Evolutionary conservation across 1,140 invertebrate genomes (phyloP).

Genomic region (Drosophila dunni): DNA sequence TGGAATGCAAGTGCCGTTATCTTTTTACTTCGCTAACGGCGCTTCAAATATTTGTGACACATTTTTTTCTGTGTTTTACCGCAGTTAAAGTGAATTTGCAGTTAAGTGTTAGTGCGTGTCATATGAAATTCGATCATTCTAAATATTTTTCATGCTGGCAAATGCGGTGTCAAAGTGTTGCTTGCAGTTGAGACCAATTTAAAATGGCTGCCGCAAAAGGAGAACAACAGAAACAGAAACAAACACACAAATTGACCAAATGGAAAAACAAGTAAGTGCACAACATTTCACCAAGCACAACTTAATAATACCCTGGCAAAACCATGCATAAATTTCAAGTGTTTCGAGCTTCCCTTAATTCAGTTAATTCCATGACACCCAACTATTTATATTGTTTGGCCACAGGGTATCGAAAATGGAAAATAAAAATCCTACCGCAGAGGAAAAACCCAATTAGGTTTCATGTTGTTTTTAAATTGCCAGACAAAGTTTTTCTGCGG

Average conservation of each 20-base stretch:
- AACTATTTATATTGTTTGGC: background rate
- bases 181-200: constrained; percentile 19
- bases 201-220: constrained; percentile 23
- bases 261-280: background rate
- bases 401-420: constrained; percentile 5
- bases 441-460: constrained; percentile 50
- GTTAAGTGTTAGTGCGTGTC: background rate
- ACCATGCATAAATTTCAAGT: background rate
- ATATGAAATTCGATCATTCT: background rate
- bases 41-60: too few relatives aligned
- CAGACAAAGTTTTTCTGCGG: constrained; percentile 25
- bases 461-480: constrained; percentile 49
- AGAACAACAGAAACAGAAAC: constrained; percentile 14
- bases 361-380: background rate
- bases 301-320: background rate
- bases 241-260: background rate
- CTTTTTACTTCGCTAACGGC: too few relatives aligned
- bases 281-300: background rate
- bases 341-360: background rate
- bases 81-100: background rate
- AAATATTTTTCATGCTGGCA: background rate
- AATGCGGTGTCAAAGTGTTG: constrained; percentile 33
- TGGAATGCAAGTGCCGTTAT: too few relatives aligned
- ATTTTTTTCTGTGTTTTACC: too few relatives aligned
- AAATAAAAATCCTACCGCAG: constrained; percentile 15